phyloP scores from a whole-genome alignment of 2,113 vertebrate genomes.

The Prunella himalayana region DNA sequence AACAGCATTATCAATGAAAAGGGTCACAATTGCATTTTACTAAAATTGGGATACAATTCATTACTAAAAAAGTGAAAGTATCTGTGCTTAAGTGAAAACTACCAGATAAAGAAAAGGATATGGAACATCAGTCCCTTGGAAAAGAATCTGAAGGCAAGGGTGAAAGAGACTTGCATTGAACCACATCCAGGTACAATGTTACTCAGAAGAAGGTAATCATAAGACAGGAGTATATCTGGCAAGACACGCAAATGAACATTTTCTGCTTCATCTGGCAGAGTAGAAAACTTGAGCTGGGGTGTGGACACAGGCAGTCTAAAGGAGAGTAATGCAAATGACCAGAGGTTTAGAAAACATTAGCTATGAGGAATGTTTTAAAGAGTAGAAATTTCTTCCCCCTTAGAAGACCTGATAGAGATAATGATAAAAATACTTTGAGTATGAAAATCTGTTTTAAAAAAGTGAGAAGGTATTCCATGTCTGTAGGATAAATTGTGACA shows the following conservation, averaged over 20 bases:
- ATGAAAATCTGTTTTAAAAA: background rate
- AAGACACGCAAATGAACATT: background rate
- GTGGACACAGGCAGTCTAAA: background rate
- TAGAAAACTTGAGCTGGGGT: rapidly evolving
- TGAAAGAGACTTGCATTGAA: background rate
- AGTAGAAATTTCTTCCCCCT: background rate
- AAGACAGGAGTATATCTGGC: background rate
- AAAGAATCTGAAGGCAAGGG: background rate
- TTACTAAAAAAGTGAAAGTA: background rate
- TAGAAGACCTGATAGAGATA: background rate
- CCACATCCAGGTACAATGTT: background rate
- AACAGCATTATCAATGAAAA: background rate
- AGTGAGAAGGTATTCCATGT: background rate
- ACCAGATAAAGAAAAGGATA: background rate
- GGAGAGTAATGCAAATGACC: background rate
- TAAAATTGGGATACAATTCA: background rate
- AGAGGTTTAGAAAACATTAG: background rate
- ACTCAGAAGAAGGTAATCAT: background rate
- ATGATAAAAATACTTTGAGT: background rate
- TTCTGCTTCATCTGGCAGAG: background rate
- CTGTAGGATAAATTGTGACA: background rate
- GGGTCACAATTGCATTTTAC: background rate
- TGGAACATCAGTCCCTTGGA: background rate
- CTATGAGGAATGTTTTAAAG: background rate
- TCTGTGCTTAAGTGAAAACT: background rate